These are phyloP conservation scores for Chondrilla cf. caribensis DNA, from an alignment of 37 sponge, comb jelly and placozoan genomes.

Conservation along the genomic window DNA sequence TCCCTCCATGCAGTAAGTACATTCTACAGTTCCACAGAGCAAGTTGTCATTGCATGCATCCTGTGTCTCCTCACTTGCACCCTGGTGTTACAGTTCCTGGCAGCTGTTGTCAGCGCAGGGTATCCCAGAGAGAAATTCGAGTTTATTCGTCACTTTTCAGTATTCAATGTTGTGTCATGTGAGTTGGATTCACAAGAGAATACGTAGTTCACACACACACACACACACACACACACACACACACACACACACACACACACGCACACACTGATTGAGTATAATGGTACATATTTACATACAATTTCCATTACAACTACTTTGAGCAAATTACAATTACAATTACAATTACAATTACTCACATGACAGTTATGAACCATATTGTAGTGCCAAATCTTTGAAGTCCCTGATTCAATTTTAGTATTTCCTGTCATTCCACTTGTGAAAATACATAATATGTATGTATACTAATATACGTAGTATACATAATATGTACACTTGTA, in stretches of 20 bases:
- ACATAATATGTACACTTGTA: background rate
- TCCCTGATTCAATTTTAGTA: no score
- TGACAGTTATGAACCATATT: no score
- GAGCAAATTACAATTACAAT: no score
- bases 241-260: background rate
- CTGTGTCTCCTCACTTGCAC: constrained; percentile 56
- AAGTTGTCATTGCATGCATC: constrained; percentile 72
- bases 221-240: background rate
- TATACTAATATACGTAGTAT: no score
- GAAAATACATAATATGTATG: no score
- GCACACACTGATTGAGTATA: no score
- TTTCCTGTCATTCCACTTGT: no score
- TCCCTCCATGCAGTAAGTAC: constrained; percentile 50
- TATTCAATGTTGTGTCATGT: constrained; percentile 84
- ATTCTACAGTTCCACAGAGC: constrained; percentile 58
- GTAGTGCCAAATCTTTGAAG: no score
- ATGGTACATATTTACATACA: background rate
- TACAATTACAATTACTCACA: no score
- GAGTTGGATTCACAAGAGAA: constrained; percentile 1
- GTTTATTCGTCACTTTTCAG: constrained; percentile 73
- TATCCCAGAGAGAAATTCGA: constrained; percentile 78
- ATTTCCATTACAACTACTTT: no score
- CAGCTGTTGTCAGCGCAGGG: constrained; percentile 65
- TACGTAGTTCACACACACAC: background rate
- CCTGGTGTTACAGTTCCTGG: constrained; percentile 56